Percentiles rank a stretch among this genome's conserved stretches.
phyloP scores from a whole-genome alignment of 2,888 invertebrate species.

The Syrphus vitripennis region DNA sequence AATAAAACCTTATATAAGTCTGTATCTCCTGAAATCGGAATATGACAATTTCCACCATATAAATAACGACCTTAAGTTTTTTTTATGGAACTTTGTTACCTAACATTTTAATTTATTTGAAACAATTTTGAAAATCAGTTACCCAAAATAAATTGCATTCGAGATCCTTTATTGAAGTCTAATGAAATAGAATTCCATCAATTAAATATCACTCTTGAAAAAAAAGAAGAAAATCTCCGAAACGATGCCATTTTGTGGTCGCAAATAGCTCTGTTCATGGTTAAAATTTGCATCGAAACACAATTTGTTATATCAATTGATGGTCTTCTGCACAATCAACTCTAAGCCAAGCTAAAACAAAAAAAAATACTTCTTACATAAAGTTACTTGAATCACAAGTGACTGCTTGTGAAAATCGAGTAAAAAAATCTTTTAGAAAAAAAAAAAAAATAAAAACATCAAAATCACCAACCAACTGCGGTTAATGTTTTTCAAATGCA shows the following conservation, averaged over 20 bases:
- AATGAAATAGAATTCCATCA: constrained; percentile 31
- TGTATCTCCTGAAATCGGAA: too few relatives aligned
- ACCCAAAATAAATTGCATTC: neutral
- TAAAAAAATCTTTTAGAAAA: neutral
- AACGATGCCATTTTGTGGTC: constrained; percentile 1
- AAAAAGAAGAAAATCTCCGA: neutral
- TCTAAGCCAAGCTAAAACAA: neutral
- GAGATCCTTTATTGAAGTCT: neutral
- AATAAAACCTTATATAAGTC: too few relatives aligned
- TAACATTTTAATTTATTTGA: neutral
- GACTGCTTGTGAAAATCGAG: constrained; percentile 43
- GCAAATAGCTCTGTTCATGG: constrained; percentile 15
- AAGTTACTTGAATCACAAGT: constrained; percentile 40
- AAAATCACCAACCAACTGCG: constrained; percentile 74
- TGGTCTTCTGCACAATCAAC: constrained; percentile 45
- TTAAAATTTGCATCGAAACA: constrained; percentile 67
- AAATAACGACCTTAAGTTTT: too few relatives aligned
- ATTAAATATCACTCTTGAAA: constrained; percentile 45
- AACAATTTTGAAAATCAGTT: neutral
- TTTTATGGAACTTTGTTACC: too few relatives aligned
- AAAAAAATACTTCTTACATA: neutral
- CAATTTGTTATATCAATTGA: constrained; percentile 67
- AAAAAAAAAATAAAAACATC: constrained; percentile 12
- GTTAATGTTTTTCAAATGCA: constrained; percentile 80
- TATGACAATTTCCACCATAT: too few relatives aligned